These are phyloP conservation scores for Peribatodes rhomboidaria DNA, from an alignment of 2,888 invertebrate genomes.

Conservation along the genomic window DNA sequence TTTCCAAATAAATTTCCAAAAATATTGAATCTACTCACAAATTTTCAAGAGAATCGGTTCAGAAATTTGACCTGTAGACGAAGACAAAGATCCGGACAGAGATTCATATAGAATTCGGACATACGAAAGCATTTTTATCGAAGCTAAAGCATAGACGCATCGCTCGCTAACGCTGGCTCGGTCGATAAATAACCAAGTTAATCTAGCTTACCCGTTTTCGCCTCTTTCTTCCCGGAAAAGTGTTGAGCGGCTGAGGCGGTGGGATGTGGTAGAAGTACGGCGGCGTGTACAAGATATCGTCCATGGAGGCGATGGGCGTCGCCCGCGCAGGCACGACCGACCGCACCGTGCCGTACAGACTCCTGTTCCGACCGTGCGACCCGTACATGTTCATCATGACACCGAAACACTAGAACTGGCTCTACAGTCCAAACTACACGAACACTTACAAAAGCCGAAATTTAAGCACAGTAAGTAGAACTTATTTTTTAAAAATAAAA, in stretches of 20 bases:
- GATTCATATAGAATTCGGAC: too few species aligned
- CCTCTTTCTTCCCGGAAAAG: conserved; percentile 81
- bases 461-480: conserved; percentile 57
- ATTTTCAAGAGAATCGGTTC: too few species aligned
- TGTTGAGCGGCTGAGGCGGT: conserved; percentile 76
- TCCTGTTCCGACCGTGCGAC: conserved; percentile 69
- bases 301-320: conserved; percentile 67
- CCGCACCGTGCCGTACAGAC: conserved; percentile 78
- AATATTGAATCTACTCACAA: too few species aligned
- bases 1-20: too few species aligned
- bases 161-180: too few species aligned
- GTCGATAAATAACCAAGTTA: neutral
- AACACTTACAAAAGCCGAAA: conserved; percentile 19
- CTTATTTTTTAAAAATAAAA: conserved; percentile 71
- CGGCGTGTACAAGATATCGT: conserved; percentile 72
- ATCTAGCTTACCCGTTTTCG: conserved; percentile 71
- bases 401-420: conserved; percentile 39
- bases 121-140: too few species aligned
- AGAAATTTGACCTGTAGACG: too few species aligned
- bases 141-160: too few species aligned
- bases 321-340: conserved; percentile 71
- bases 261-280: conserved; percentile 82
- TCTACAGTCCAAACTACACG: conserved; percentile 4
- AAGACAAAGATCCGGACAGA: too few species aligned
- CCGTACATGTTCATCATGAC: conserved; percentile 76